Percentiles rank a stretch among this genome's conserved stretches.
Evolutionary conservation across 1,140 invertebrate genomes (phyloP).

Genomic region (Halictus rubicundus): DNA sequence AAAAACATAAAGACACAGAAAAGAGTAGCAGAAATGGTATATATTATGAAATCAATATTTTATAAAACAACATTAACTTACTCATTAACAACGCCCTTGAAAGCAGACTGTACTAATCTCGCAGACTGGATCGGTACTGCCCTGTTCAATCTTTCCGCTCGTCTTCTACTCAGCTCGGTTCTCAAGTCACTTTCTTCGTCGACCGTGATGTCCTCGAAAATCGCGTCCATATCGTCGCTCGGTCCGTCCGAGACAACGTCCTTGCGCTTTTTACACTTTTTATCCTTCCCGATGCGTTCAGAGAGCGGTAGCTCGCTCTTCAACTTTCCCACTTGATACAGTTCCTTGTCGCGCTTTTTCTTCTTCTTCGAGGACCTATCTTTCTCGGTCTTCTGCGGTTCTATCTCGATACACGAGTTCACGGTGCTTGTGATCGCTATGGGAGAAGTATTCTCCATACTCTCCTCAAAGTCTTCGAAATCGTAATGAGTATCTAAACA

Average conservation of each 20-base stretch:
- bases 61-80: slow-evolving; percentile 59
- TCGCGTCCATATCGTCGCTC: slow-evolving; percentile 50
- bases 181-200: slow-evolving; percentile 75
- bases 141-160: slow-evolving; percentile 74
- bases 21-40: no score
- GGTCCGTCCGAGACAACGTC: slow-evolving; percentile 49
- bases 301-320: slow-evolving; percentile 71
- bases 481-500: slow-evolving; percentile 63
- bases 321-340: slow-evolving; percentile 75
- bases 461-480: slow-evolving; percentile 63
- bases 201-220: slow-evolving; percentile 68
- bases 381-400: slow-evolving; percentile 64
- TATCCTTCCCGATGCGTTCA: slow-evolving; percentile 74
- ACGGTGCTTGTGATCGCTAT: slow-evolving; percentile 40
- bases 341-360: slow-evolving; percentile 76
- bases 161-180: slow-evolving; percentile 73
- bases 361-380: slow-evolving; percentile 70
- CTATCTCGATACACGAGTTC: slow-evolving; percentile 60
- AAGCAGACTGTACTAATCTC: slow-evolving; percentile 76
- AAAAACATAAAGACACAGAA: not conserved
- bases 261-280: slow-evolving; percentile 72
- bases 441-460: slow-evolving; percentile 54
- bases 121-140: slow-evolving; percentile 74
- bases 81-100: slow-evolving; percentile 78
- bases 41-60: not conserved